phyloP scores from a whole-genome alignment of 1,140 invertebrate genomes.

The Pteromalus puparum region DNA sequence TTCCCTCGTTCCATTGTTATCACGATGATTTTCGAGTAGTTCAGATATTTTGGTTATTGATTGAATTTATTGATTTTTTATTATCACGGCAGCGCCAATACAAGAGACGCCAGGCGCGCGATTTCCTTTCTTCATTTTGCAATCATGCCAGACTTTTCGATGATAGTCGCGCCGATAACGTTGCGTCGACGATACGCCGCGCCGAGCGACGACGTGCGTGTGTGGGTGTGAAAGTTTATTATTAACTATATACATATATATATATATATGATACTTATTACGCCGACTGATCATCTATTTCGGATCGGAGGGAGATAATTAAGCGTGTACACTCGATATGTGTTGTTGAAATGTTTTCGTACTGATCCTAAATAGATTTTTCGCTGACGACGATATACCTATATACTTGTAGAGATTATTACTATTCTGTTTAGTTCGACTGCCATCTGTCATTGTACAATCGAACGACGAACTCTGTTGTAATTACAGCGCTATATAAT shows the following conservation, averaged over 20 bases:
- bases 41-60: too few relatives aligned
- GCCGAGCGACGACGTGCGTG: constrained; percentile 45
- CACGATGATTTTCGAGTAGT: too few relatives aligned
- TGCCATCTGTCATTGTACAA: constrained; percentile 9
- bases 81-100: constrained; percentile 22
- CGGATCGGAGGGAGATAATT: background rate
- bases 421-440: background rate
- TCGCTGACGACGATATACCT: background rate
- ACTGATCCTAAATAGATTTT: background rate
- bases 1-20: background rate
- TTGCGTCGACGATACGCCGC: background rate
- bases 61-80: too few relatives aligned
- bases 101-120: constrained; percentile 39
- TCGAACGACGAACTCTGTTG: too few relatives aligned
- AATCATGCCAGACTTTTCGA: constrained; percentile 44
- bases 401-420: too few relatives aligned
- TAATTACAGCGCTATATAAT: background rate
- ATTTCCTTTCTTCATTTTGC: constrained; percentile 51
- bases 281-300: constrained; percentile 19
- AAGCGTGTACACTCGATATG: background rate
- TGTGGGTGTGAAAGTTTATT: constrained; percentile 55
- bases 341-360: background rate
- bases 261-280: background rate
- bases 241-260: background rate
- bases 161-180: background rate